These are phyloP conservation scores for Aratinga solstitialis DNA, from an alignment of 2,797 vertebrate genomes.

Conservation along the genomic window DNA sequence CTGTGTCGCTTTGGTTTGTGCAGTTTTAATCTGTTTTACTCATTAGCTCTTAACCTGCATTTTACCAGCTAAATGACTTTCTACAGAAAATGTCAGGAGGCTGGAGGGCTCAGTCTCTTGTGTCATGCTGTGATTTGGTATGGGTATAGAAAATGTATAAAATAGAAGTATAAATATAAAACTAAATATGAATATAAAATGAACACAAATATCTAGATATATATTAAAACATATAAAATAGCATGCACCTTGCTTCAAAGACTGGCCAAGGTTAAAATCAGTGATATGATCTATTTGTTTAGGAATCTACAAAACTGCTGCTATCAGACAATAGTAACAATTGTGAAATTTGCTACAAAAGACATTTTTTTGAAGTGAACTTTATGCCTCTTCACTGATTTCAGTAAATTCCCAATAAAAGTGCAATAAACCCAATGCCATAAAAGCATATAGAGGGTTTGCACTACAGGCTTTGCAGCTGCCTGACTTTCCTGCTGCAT, in stretches of 20 bases:
- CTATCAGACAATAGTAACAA: background rate
- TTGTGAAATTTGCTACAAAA: background rate
- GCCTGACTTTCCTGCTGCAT: background rate
- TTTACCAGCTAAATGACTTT: background rate
- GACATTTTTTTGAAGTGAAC: constrained; percentile 9
- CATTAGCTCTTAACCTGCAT: background rate
- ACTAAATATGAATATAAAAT: background rate
- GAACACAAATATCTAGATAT: background rate
- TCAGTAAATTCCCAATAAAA: constrained; percentile 20
- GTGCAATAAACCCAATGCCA: background rate
- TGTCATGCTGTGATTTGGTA: background rate
- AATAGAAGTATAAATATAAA: background rate
- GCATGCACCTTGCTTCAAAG: background rate
- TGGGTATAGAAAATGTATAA: background rate
- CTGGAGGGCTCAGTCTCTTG: background rate
- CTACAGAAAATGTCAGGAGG: background rate
- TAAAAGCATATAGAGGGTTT: background rate
- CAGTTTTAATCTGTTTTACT: background rate
- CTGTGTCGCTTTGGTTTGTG: background rate
- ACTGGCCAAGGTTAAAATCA: background rate
- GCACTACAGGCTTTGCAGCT: background rate
- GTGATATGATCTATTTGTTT: constrained; percentile 16
- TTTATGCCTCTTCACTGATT: constrained; percentile 15
- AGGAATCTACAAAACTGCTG: background rate
- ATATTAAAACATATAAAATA: background rate